Base-by-base conservation (phyloP, 2,888 invertebrate genomes). In the Adelognathus sp. region DNA sequence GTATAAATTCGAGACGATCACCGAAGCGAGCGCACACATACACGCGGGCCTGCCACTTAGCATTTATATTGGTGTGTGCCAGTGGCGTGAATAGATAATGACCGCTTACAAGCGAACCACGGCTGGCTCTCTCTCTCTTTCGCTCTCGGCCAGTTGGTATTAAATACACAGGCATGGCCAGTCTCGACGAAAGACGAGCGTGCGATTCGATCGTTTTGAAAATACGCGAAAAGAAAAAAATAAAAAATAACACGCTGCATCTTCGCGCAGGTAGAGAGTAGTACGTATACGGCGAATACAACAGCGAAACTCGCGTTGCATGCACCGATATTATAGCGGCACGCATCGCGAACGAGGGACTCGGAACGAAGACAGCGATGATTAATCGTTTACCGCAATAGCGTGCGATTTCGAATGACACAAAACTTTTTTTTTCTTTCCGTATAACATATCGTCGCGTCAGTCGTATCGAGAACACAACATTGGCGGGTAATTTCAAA, bases 41-140 rank as follows among this genome's bases (percentile, higher is more conserved):
- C 76, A 46, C 75, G 78, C 67, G 46, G 46, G 76, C 60, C 73
- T 77, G 21, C 84, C 86, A 82, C 83, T 86, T 86, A 84, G 84
- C 86, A 86, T 85, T 86, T 84, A 86, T 83, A 86, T 86, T 83
- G 84, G 83, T 84, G 85, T 85, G 82, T 84, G 83, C 82, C 81
- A 83, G 72, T 83, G 82, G 86, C 83, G 87, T 85, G 87, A 86
- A 87, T 86, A 86, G 87, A 87, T 87, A 87, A 87, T 84, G 85
- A 86, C 85, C 85, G 83, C 83, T 87, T 86, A 86, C 84, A 80
- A 75, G 81, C 80, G 63, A 66, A 72, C 80, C 75, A n/a, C n/a
- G n/a, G n/a, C n/a, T n/a, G 73, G 79, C 79, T 82, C 80, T 80
- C 82, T 76, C 69, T 58, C 76, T 72, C 71, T 70, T 66, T 72